Evolutionary conservation across 2,113 vertebrate genomes (phyloP).

Genomic region (Sphyrna mokarran): DNA sequence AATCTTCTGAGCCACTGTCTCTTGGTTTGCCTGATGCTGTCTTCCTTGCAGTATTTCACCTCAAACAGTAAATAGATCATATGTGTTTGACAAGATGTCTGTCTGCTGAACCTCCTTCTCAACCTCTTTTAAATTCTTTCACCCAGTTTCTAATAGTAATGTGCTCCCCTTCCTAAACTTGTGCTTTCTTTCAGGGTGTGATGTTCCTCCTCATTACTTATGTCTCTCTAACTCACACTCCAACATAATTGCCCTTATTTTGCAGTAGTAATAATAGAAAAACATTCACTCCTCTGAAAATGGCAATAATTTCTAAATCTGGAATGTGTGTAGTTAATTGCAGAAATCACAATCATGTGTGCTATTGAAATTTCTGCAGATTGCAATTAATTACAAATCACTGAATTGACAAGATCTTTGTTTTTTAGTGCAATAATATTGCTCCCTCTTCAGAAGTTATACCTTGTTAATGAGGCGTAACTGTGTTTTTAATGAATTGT

Average conservation of each 20-base stretch:
- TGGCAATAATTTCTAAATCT: background rate
- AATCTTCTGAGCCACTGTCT: background rate
- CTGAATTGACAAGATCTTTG: background rate
- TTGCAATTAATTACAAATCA: background rate
- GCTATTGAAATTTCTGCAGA: background rate
- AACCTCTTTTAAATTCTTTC: too few species aligned
- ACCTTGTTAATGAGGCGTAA: too few species aligned
- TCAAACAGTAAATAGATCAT: background rate
- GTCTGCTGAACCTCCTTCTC: background rate
- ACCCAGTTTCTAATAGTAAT: background rate
- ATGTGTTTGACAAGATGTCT: background rate
- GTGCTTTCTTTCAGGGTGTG: background rate
- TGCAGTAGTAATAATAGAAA: too few species aligned
- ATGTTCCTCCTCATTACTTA: background rate
- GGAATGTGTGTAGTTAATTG: background rate
- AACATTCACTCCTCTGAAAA: background rate
- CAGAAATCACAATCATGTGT: background rate
- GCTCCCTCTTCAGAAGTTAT: too few species aligned
- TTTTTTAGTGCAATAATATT: background rate
- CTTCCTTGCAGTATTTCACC: background rate
- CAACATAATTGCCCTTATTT: background rate
- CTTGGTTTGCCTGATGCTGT: background rate
- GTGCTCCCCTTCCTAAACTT: background rate
- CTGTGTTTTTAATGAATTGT: too few species aligned
- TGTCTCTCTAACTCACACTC: background rate